Base-by-base conservation (phyloP, 2,888 invertebrate species). In the Andrena dorsata region DNA sequence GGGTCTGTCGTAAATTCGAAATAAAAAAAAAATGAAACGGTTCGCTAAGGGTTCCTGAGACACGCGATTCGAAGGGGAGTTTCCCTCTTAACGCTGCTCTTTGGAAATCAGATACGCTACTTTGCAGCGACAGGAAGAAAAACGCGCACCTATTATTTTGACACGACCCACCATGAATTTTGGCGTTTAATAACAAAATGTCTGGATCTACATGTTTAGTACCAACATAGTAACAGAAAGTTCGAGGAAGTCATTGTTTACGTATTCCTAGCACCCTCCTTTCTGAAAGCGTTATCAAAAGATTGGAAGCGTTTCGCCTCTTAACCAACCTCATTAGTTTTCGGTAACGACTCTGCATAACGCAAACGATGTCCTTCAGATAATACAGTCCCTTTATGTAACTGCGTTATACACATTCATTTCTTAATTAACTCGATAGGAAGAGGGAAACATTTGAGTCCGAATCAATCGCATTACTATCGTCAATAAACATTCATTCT, bases 11-110 rank as follows among this genome's bases (percentile, higher is more conserved):
- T 73, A 73, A 58, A 65, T 58, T 65, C 13, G 28, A 20, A 65
- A 30, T 63, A 41, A 60, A 65, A 73, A 35, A 56, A 58, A 74
- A 49, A 23, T 66, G 47, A 23, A 30, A n/a, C 58, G 32, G 65
- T 58, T 58, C 60, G 20, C 30, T 10, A n/a, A 23, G 58, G 58
- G 23, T 58, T 65, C 7, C 3, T 13, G 13, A 16, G n/a, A 3
- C 1, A 16, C 13, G 35, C 20, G 4, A 26, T 1, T 23, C 16
- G 32, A 35, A 20, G 26, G 63, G 16, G 58, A 26, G 26, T 35
- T 35, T 35, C 8, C 13, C 5, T 20, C 23, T 49, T 13, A 16
- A 32, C 23, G 13, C 23, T 16, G 23, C 23, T 23, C 47, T 58
- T 16, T n/a, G 16, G 10, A 13, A 71, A 53, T 6, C 28, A 6